Base-by-base conservation (phyloP, 2,888 invertebrate genomes). In the Rotaria sp. region DNA sequence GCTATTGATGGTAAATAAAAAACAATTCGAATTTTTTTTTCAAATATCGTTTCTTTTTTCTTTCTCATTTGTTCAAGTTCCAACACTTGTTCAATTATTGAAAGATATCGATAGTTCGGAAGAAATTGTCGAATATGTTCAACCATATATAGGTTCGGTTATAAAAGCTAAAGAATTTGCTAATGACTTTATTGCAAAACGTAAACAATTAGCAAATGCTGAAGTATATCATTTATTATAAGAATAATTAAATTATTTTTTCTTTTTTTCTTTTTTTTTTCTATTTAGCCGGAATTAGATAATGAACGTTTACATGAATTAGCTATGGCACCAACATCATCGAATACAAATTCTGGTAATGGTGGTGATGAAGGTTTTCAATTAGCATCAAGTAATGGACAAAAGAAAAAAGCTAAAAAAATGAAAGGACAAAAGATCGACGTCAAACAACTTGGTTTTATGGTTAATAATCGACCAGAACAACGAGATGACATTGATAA, bases 371-470 rank as follows among this genome's bases (percentile, higher is more conserved):
- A 80, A 80, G 80, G 80, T n/a, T 80, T 80, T 80, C 80, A 80
- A 80, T 80, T 80, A n/a, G 80, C 80, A 21, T 35, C 75, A n/a
- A 45, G 45, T n/a, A 80, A 80, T 80, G 80, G 80, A 45, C 41
- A 41, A n/a, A 80, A 80, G 80, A 80, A 80, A 45, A 80, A 80
- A 80, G 45, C 41, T 26, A 80, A 80, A 35, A 80, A 80, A 80
- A 45, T 45, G 80, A 80, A 80, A 80, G 80, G 80, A 38, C 80
- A 80, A n/a, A 80, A 80, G 45, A 80, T 80, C n/a, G 80, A 80
- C 45, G 80, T 80, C 26, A 80, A 80, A 80, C 80, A 80, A 80
- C 80, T 80, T 80, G 80, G 80, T 80, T 80, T 80, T 80, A 80
- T 45, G 80, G 80, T 80, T 45, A 41, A 80, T 21, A 80, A 80